Conservation (phyloP, 2,797 vertebrate genomes). For the Microtus obscurus region DNA sequence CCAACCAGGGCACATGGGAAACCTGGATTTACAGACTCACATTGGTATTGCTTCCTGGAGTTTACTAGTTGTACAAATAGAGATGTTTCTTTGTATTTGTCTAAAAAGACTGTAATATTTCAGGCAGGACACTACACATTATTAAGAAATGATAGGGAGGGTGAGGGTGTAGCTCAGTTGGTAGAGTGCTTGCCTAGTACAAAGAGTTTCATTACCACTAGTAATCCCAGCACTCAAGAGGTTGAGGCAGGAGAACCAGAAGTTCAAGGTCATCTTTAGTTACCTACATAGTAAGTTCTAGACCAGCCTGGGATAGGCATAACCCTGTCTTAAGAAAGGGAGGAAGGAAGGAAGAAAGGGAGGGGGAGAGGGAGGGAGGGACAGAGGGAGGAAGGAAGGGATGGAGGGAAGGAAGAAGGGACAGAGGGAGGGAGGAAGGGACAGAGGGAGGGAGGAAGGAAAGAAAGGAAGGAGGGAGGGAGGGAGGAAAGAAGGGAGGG, state of each 20-base stretch:
- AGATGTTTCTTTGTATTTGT: constrained; percentile 33
- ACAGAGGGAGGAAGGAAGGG: background rate
- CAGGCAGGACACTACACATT: background rate
- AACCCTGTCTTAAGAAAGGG: background rate
- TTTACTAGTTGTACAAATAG: constrained; percentile 28
- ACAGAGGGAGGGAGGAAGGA: accelerated
- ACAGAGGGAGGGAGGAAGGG: too few relatives aligned
- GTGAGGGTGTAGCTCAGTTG: background rate
- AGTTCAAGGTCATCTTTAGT: background rate
- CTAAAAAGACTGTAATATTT: constrained; percentile 32
- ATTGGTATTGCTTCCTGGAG: constrained; percentile 26
- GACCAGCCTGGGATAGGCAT: background rate
- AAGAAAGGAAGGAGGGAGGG: too few relatives aligned
- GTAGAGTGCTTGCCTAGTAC: background rate
- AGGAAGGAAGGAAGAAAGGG: background rate
- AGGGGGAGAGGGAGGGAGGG: too few relatives aligned
- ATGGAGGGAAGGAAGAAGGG: background rate
- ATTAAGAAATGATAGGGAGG: constrained; percentile 5
- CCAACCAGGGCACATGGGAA: background rate
- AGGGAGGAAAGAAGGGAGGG: too few relatives aligned
- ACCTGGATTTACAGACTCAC: constrained; percentile 33
- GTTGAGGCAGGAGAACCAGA: background rate
- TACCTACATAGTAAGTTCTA: background rate
- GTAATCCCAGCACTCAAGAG: background rate
- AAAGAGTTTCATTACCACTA: background rate